These are phyloP conservation scores for Palloptera scutellata DNA, from an alignment of 2,888 invertebrate genomes.

Conservation along the genomic window DNA sequence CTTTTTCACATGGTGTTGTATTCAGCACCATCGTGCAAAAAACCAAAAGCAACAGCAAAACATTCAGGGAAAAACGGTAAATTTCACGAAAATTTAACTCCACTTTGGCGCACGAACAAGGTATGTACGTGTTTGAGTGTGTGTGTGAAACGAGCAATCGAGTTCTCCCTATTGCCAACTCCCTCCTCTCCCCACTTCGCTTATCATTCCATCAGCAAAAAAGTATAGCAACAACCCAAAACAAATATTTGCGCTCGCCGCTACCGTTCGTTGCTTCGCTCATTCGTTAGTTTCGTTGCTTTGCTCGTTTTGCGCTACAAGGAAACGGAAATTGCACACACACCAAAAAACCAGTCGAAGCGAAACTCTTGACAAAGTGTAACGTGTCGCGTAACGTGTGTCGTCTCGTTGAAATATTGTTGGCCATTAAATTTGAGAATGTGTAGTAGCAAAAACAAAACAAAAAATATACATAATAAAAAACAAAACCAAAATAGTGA, in stretches of 20 bases:
- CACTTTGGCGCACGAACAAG: too few species aligned
- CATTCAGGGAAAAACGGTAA: too few species aligned
- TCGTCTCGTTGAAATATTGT: slow-evolving; percentile 5
- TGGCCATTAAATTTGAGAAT: background rate
- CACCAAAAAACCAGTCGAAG: slow-evolving; percentile 58
- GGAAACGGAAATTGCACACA: slow-evolving; percentile 54
- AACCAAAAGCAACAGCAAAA: too few species aligned
- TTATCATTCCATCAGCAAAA: background rate
- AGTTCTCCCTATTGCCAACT: too few species aligned
- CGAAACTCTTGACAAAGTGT: slow-evolving; percentile 63
- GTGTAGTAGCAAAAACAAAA: slow-evolving; percentile 9
- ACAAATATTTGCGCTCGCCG: slow-evolving; percentile 33
- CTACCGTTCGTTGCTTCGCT: slow-evolving; percentile 9
- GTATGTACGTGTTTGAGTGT: too few species aligned
- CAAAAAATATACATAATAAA: background rate
- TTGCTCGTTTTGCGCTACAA: slow-evolving; percentile 40
- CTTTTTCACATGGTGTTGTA: too few species aligned
- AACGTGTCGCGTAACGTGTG: slow-evolving; percentile 55
- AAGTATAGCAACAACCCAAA: slow-evolving; percentile 16
- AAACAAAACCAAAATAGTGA: background rate
- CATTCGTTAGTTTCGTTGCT: slow-evolving; percentile 28
- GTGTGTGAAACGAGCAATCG: too few species aligned
- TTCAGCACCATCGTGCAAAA: too few species aligned
- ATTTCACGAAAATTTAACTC: too few species aligned
- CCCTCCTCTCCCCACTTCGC: too few species aligned